Percentiles rank a stretch among this genome's conserved stretches.
Evolutionary conservation across 92 coral and sea anemone genomes (phyloP).

Genomic region (Muricea muricata): DNA sequence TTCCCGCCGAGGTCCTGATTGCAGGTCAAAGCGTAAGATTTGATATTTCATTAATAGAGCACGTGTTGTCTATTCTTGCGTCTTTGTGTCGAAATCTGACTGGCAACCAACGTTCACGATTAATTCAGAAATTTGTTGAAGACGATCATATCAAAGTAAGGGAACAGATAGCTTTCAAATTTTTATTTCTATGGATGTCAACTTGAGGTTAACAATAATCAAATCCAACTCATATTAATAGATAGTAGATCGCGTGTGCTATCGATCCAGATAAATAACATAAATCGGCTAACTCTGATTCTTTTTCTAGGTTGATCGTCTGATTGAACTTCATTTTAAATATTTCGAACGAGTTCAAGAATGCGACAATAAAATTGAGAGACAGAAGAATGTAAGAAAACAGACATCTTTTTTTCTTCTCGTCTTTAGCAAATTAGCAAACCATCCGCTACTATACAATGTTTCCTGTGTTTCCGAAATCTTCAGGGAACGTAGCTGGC

Average conservation of each 20-base stretch:
- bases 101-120: slow-evolving; percentile 74
- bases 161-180: too few species aligned
- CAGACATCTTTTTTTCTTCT: background rate
- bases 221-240: too few species aligned
- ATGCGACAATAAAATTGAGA: slow-evolving; percentile 89
- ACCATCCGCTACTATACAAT: too few species aligned
- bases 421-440: too few species aligned
- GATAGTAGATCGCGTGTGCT: too few species aligned
- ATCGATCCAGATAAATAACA: background rate
- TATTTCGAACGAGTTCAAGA: slow-evolving; percentile 84
- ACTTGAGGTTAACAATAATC: too few species aligned
- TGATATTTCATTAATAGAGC: slow-evolving; percentile 63
- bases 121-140: slow-evolving; percentile 97
- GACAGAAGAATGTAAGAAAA: slow-evolving; percentile 79
- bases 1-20: background rate
- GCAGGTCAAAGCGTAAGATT: background rate
- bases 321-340: slow-evolving; percentile 93
- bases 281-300: background rate
- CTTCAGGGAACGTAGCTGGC: too few species aligned
- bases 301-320: slow-evolving; percentile 74
- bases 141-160: slow-evolving; percentile 80
- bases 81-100: slow-evolving; percentile 89
- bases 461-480: too few species aligned
- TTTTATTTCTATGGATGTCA: too few species aligned
- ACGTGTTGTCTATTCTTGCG: slow-evolving; percentile 79